Percentiles rank a stretch among this genome's conserved stretches.
These are phyloP conservation scores for Enteromius mattozi DNA, from an alignment of 2,797 vertebrate species.

Conservation along the genomic window DNA sequence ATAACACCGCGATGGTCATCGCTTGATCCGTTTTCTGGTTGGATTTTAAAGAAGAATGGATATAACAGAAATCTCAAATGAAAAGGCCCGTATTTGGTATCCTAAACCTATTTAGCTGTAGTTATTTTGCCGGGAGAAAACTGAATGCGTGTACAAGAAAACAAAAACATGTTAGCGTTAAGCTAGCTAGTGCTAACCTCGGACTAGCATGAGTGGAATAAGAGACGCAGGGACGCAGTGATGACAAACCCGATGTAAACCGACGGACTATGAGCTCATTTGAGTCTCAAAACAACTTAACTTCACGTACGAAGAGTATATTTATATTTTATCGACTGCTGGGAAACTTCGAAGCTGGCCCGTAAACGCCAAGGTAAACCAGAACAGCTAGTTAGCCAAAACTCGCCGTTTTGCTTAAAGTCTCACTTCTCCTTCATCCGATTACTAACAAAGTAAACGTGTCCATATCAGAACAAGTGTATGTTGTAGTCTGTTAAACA, in stretches of 20 bases:
- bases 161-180: conserved; percentile 47
- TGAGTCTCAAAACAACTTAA: conserved; percentile 20
- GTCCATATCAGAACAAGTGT: background rate
- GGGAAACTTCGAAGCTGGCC: conserved; percentile 42
- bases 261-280: conserved; percentile 30
- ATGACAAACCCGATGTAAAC: conserved; percentile 19
- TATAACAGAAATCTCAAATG: background rate
- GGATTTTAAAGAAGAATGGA: conserved; percentile 13
- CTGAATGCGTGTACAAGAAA: background rate
- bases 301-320: background rate
- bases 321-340: background rate
- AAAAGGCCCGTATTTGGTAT: background rate
- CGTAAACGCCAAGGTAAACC: conserved; percentile 42
- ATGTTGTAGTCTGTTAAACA: background rate
- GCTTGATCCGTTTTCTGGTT: background rate
- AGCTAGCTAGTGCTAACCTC: conserved; percentile 35
- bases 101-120: background rate
- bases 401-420: conserved; percentile 2
- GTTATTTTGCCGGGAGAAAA: background rate
- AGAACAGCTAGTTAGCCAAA: conserved; percentile 9
- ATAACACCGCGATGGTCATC: conserved; percentile 11
- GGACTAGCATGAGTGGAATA: conserved; percentile 39
- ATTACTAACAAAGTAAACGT: background rate
- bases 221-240: background rate
- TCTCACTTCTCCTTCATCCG: background rate